Evolutionary conservation across 2,113 vertebrate species (phyloP), one percentile per base, ranked within the genome.

Genomic region (Meleagris gallopavo): DNA sequence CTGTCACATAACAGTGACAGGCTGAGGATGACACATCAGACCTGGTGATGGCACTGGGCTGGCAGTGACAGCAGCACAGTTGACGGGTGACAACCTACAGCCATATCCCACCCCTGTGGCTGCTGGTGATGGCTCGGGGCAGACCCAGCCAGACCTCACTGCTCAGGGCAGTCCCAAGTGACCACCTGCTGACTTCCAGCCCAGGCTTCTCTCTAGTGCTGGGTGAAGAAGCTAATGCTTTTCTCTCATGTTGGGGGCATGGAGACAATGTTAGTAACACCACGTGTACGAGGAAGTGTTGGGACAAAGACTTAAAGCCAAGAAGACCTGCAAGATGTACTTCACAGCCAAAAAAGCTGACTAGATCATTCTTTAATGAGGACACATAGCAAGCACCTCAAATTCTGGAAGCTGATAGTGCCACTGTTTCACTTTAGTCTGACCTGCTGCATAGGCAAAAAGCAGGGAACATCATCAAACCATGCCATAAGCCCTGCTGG

Each of bases 401-500:
- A 22, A 17, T 36, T 76, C n/a, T 65, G 41, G 40, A 69, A 36
- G 43, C 36, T 58, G 43, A 10, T 2, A 54, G 58, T 58, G 74
- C 36, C 64, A 62, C 32, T 43, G 17, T 29, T 1, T 4, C 22
- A 17, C 3, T 2, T 29, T 3, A 38, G 18, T 4, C 21, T 11
- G 32, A 64, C 22, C 45, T 50, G 6, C 5, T 11, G 41, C 73
- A 19, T 0, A 1, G 64, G 40, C 67, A 32, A 60, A 64, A 52
- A 20, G 40, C 0, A 5, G 54, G 52, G 55, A 18, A 43, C 16
- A 14, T 6, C 21, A 43, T 38, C 0, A 0, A 1, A 36, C 0
- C 18, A 61, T 0, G 1, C 27, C 3, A 0, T 5, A 20, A 29
- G 57, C n/a, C 54, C 36, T 30, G 3, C 38, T 30, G 50, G 74